phyloP scores from a whole-genome alignment of 2,888 invertebrate genomes.

The Osmoderma eremita region DNA sequence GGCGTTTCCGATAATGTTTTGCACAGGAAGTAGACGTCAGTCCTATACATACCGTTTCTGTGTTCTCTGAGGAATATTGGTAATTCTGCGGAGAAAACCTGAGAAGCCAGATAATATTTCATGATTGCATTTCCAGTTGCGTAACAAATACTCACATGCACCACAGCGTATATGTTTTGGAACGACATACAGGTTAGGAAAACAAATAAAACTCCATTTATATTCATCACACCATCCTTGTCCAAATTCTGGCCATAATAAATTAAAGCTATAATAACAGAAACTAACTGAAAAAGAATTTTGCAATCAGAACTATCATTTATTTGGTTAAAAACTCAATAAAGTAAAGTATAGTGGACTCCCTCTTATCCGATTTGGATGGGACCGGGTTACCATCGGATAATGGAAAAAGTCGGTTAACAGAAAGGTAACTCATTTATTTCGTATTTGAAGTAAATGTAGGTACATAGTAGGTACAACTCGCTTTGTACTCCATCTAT shows the following conservation, averaged over 20 bases:
- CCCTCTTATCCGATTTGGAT: too few relatives aligned
- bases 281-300: constrained; percentile 78
- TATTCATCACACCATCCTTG: constrained; percentile 92
- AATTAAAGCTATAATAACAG: constrained; percentile 86
- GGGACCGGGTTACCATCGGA: too few relatives aligned
- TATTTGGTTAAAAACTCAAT: neutral
- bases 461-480: too few relatives aligned
- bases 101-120: constrained; percentile 50
- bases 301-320: neutral
- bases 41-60: constrained; percentile 89
- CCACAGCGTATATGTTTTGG: constrained; percentile 93
- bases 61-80: constrained; percentile 91
- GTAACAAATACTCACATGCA: constrained; percentile 76
- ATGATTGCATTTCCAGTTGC: neutral
- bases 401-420: too few relatives aligned
- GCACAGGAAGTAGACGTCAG: constrained; percentile 89
- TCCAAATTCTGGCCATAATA: constrained; percentile 84
- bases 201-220: constrained; percentile 91
- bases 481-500: too few relatives aligned
- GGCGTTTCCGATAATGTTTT: constrained; percentile 92
- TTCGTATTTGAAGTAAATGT: neutral
- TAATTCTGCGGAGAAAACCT: constrained; percentile 91
- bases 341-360: neutral
- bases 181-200: constrained; percentile 93
- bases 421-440: too few relatives aligned